Evolutionary conservation across 2,113 vertebrate species (phyloP).

Genomic region (Guaruba guarouba): DNA sequence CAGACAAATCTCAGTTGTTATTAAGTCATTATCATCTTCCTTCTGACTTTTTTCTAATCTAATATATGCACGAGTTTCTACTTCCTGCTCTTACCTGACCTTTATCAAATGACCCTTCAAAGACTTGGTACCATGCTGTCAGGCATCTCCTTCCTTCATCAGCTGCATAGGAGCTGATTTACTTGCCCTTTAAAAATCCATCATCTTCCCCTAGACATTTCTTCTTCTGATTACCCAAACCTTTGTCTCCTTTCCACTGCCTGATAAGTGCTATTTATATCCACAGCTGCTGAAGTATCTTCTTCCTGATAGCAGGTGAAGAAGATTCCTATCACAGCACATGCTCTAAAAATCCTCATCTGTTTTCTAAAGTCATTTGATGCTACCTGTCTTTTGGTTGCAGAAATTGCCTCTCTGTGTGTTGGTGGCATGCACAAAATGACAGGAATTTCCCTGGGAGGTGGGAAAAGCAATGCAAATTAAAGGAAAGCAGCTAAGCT

Average conservation of each 20-base stretch:
- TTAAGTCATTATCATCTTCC: not conserved
- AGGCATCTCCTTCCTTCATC: not conserved
- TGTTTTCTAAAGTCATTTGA: slow-evolving; percentile 18
- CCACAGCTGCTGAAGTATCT: slow-evolving; percentile 42
- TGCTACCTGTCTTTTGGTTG: slow-evolving; percentile 54
- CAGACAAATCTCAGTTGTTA: not conserved
- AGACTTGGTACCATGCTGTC: not conserved
- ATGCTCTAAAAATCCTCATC: not conserved
- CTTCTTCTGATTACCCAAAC: slow-evolving; percentile 22
- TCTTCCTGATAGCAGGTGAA: slow-evolving; percentile 37
- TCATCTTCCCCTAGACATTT: not conserved
- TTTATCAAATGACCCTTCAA: not conserved
- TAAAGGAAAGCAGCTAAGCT: not conserved
- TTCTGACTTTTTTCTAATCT: not conserved
- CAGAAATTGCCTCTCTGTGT: not conserved
- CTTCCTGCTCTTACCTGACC: not conserved
- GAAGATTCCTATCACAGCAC: slow-evolving; percentile 4
- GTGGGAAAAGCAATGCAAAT: not conserved
- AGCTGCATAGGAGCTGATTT: not conserved
- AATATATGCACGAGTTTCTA: not conserved
- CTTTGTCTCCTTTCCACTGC: slow-evolving; percentile 28
- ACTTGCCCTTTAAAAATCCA: slow-evolving; percentile 12
- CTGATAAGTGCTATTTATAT: slow-evolving; percentile 46
- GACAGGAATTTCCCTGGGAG: not conserved
- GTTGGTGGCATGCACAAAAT: not conserved